Conservation (phyloP, 2,888 invertebrate genomes). For the Hemithea aestivaria region DNA sequence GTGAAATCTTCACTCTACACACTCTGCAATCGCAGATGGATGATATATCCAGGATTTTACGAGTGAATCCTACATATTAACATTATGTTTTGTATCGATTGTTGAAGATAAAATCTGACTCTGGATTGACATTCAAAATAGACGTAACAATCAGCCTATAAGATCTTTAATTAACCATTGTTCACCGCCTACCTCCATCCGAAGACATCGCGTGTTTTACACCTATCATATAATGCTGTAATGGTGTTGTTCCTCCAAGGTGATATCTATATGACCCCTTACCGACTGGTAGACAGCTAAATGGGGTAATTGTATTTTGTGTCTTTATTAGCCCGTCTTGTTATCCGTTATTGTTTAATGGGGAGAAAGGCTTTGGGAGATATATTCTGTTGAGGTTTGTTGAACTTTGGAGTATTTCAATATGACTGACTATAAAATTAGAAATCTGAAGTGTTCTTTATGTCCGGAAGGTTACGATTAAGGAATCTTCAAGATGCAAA, state of each 20-base stretch:
- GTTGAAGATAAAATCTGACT: too few species aligned
- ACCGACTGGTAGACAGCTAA: slow-evolving; percentile 28
- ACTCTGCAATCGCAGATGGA: too few species aligned
- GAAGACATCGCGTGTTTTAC: slow-evolving; percentile 3
- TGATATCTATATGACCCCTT: slow-evolving; percentile 28
- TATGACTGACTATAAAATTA: too few species aligned
- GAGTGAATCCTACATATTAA: too few species aligned
- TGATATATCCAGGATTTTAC: too few species aligned
- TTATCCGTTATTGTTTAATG: slow-evolving; percentile 14
- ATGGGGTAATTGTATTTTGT: slow-evolving; percentile 30
- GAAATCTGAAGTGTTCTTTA: too few species aligned
- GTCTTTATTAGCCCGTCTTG: slow-evolving; percentile 3
- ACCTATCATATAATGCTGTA: too few species aligned
- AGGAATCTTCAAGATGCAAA: too few species aligned
- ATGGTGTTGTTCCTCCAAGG: slow-evolving; percentile 3
- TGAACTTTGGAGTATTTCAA: slow-evolving; percentile 1
- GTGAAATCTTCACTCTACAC: too few species aligned
- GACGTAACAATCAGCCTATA: background rate
- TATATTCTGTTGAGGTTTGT: background rate
- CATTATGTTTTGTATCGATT: too few species aligned
- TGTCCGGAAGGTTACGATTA: too few species aligned
- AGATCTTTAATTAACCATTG: slow-evolving; percentile 3
- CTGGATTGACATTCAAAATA: too few species aligned
- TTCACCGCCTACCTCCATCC: slow-evolving; percentile 3
- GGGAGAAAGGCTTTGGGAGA: slow-evolving; percentile 10